These are phyloP conservation scores for Centropyge bicolor DNA, from an alignment of 2,797 vertebrate genomes.

Conservation along the genomic window DNA sequence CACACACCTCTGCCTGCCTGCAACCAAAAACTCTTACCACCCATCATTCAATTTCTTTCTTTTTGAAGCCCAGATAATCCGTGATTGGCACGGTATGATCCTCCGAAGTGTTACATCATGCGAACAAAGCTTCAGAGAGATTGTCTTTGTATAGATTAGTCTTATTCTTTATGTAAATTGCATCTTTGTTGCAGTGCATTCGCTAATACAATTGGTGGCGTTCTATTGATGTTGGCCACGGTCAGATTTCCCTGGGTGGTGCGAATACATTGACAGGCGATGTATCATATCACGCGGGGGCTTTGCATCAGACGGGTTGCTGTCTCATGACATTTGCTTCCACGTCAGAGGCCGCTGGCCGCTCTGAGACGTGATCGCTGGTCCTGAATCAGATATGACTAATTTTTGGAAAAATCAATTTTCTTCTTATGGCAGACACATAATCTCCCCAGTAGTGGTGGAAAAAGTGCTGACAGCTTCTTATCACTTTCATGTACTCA, in stretches of 20 bases:
- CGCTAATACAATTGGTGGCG: slow-evolving; percentile 26
- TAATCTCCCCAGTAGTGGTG: neutral
- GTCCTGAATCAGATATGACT: slow-evolving; percentile 20
- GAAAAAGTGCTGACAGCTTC: neutral
- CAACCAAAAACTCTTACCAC: slow-evolving; percentile 29
- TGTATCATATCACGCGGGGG: slow-evolving; percentile 33
- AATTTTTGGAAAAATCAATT: slow-evolving; percentile 24
- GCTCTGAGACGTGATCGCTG: slow-evolving; percentile 4
- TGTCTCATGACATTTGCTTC: slow-evolving; percentile 11
- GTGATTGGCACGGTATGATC: slow-evolving; percentile 59
- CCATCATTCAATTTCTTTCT: slow-evolving; percentile 37
- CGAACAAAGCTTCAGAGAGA: slow-evolving; percentile 42
- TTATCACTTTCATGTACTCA: neutral
- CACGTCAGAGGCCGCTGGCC: slow-evolving; percentile 15
- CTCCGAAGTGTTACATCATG: slow-evolving; percentile 43
- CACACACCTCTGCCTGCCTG: slow-evolving; percentile 40
- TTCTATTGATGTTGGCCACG: slow-evolving; percentile 18
- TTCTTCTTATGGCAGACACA: slow-evolving; percentile 21
- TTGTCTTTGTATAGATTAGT: slow-evolving; percentile 42
- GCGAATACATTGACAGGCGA: slow-evolving; percentile 17
- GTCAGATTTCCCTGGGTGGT: slow-evolving; percentile 32
- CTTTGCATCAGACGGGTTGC: slow-evolving; percentile 28
- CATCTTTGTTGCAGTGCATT: slow-evolving; percentile 16
- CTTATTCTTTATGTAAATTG: slow-evolving; percentile 53
- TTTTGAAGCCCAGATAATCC: slow-evolving; percentile 67